Conservation (phyloP, 2,797 vertebrate genomes). For the Pipistrellus pygmaeus region DNA sequence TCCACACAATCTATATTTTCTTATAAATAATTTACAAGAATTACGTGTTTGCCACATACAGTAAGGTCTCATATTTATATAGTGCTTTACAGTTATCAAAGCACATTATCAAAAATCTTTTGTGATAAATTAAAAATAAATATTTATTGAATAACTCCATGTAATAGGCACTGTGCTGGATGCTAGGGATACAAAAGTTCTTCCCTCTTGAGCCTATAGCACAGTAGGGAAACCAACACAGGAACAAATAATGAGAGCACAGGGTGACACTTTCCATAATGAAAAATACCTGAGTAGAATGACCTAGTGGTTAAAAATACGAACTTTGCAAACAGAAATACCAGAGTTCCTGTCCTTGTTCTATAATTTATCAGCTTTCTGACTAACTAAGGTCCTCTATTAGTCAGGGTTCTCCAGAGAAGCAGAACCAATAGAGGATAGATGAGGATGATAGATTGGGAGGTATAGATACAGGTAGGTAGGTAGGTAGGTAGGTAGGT, state of each 20-base stretch:
- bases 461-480: too few relatives aligned
- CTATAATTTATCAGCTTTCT: background rate
- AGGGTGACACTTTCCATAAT: background rate
- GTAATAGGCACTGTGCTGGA: background rate
- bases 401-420: background rate
- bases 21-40: background rate
- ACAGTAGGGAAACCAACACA: background rate
- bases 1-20: background rate
- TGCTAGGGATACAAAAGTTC: background rate
- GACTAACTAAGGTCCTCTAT: background rate
- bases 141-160: background rate
- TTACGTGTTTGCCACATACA: background rate
- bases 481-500: too few relatives aligned
- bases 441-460: too few relatives aligned
- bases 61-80: background rate
- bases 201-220: background rate
- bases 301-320: background rate
- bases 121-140: slow-evolving; percentile 3
- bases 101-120: background rate
- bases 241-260: background rate
- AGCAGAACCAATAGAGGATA: background rate
- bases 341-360: background rate
- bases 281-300: background rate
- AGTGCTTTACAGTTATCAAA: background rate
- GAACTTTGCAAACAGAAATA: background rate